These are phyloP conservation scores for Dicerorhinus sumatrensis DNA, from an alignment of 2,113 vertebrate genomes.

Conservation along the genomic window DNA sequence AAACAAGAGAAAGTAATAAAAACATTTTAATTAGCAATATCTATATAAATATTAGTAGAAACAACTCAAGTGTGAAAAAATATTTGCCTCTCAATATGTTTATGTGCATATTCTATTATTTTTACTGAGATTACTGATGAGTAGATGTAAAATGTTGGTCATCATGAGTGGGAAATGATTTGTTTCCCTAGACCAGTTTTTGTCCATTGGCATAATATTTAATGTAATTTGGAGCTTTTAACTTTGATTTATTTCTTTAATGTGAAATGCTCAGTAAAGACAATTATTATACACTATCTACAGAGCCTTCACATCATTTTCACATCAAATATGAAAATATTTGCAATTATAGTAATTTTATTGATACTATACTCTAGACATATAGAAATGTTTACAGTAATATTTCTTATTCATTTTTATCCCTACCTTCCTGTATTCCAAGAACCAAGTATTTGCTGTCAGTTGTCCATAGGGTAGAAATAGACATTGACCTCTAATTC, in stretches of 20 bases:
- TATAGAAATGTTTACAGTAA: not conserved
- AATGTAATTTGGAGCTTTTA: not conserved
- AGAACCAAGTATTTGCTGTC: not conserved
- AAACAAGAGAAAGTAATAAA: not conserved
- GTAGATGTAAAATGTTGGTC: not conserved
- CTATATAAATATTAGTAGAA: not conserved
- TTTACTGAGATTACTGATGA: not conserved
- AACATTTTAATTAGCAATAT: not conserved
- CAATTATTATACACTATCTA: not conserved
- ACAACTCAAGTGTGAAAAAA: not conserved
- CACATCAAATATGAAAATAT: conserved; percentile 13
- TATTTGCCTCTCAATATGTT: not conserved
- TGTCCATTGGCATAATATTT: not conserved
- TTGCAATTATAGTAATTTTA: not conserved
- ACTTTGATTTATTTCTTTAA: not conserved
- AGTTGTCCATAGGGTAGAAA: not conserved
- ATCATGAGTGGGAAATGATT: not conserved
- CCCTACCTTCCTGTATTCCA: not conserved
- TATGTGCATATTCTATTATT: not conserved
- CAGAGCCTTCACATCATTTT: not conserved
- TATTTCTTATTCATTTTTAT: not conserved
- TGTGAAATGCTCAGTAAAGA: not conserved
- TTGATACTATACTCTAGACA: not conserved
- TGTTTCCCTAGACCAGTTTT: not conserved
- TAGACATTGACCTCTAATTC: not conserved